A percentile compares a stretch with the other conserved stretches of the same genome.
Conservation (phyloP, 2,888 invertebrate genomes). For the Prosopocoilus inquinatus region DNA sequence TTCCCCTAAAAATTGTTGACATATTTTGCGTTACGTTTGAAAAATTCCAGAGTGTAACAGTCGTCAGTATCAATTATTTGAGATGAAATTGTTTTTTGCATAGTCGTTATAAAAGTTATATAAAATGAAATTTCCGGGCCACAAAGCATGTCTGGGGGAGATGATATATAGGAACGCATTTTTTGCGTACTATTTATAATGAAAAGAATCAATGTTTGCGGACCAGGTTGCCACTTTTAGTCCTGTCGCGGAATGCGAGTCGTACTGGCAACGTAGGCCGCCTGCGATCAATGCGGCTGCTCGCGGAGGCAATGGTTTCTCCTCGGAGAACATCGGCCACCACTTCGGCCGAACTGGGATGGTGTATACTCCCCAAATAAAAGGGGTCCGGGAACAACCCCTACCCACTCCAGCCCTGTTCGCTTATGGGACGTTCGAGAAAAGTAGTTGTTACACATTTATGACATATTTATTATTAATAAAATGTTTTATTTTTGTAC, state of each 20-base stretch:
- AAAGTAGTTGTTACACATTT: constrained; percentile 14
- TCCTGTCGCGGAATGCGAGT: constrained; percentile 40
- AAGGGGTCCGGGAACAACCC: constrained; percentile 7
- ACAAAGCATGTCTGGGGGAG: constrained; percentile 48
- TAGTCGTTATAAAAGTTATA: constrained; percentile 49
- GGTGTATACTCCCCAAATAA: constrained; percentile 14
- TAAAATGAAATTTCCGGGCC: constrained; percentile 53
- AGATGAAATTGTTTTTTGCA: constrained; percentile 19
- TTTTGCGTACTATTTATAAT: constrained; percentile 53
- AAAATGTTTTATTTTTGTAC: too few relatives aligned
- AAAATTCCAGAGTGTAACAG: too few relatives aligned
- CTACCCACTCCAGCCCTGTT: constrained; percentile 7
- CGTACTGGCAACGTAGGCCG: constrained; percentile 39
- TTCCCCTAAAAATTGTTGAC: too few relatives aligned
- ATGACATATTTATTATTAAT: not conserved
- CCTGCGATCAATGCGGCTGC: constrained; percentile 41
- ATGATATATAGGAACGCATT: constrained; percentile 54
- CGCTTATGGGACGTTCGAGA: constrained; percentile 15
- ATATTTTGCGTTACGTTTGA: constrained; percentile 3
- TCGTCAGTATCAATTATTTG: constrained; percentile 16
- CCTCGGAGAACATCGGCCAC: constrained; percentile 42
- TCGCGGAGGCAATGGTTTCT: constrained; percentile 40
- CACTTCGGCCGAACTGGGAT: constrained; percentile 33
- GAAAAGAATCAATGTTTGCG: constrained; percentile 52
- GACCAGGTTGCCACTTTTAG: constrained; percentile 34